Conservation (phyloP, 2,113 vertebrate species). For the Cottus gobio region DNA sequence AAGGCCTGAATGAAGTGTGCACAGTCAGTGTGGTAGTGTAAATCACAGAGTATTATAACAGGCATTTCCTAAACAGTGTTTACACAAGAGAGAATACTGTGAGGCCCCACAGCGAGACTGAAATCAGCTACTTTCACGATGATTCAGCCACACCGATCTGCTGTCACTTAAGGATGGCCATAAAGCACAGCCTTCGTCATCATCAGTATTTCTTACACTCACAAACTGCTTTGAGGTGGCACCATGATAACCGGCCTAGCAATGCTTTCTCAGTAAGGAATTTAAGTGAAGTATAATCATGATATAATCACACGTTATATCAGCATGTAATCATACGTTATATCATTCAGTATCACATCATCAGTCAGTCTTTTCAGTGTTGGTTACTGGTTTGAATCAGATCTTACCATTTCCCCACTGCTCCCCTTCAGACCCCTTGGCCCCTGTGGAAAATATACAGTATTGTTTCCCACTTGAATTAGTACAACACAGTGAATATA, state of each 20-base stretch:
- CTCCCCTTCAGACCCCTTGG: slow-evolving; percentile 89
- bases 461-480: neutral
- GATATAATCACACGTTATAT: slow-evolving; percentile 8
- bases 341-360: slow-evolving; percentile 8
- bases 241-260: slow-evolving; percentile 1
- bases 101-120: slow-evolving; percentile 22
- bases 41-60: too few relatives aligned
- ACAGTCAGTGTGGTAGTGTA: slow-evolving; percentile 13
- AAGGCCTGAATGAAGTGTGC: slow-evolving; percentile 14
- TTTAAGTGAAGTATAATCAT: slow-evolving; percentile 24
- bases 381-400: slow-evolving; percentile 2
- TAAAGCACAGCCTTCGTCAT: slow-evolving; percentile 32
- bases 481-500: neutral
- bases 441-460: slow-evolving; percentile 83
- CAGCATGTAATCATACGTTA: neutral
- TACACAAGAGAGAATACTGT: slow-evolving; percentile 45
- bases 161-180: slow-evolving; percentile 15
- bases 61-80: slow-evolving; percentile 64
- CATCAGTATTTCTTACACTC: neutral
- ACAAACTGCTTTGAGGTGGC: slow-evolving; percentile 17
- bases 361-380: slow-evolving; percentile 9
- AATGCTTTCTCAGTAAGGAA: slow-evolving; percentile 8
- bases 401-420: slow-evolving; percentile 93
- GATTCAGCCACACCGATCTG: slow-evolving; percentile 11
- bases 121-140: slow-evolving; percentile 31